Conservation (phyloP, 1,140 invertebrate species). For the Trachymyrmex cornetzi region DNA sequence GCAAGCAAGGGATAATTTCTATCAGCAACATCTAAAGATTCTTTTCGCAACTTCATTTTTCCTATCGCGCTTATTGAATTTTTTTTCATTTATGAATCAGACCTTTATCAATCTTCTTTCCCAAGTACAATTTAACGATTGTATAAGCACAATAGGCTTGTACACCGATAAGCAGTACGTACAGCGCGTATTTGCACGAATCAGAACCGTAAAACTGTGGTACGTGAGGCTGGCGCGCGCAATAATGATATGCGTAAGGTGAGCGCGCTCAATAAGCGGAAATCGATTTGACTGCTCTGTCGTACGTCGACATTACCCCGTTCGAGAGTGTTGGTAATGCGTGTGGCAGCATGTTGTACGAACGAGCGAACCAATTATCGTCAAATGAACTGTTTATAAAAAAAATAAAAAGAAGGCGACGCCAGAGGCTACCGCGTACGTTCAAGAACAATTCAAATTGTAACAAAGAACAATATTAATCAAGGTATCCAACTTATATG, state of each 20-base stretch:
- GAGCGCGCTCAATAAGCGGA: slow-evolving; percentile 64
- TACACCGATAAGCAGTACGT: slow-evolving; percentile 3
- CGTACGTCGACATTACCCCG: slow-evolving; percentile 62
- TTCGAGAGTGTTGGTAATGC: slow-evolving; percentile 18
- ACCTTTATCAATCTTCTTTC: slow-evolving; percentile 23
- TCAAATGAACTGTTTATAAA: slow-evolving; percentile 33
- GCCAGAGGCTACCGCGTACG: background rate
- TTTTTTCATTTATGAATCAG: slow-evolving; percentile 5
- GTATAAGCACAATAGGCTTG: background rate
- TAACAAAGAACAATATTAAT: slow-evolving; percentile 53
- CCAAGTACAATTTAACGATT: slow-evolving; percentile 4
- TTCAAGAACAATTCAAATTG: slow-evolving; percentile 9
- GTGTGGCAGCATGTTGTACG: slow-evolving; percentile 29
- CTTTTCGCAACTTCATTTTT: background rate
- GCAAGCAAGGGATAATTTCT: background rate
- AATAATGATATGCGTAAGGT: slow-evolving; percentile 71
- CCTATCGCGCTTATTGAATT: slow-evolving; percentile 7
- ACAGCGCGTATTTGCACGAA: slow-evolving; percentile 48
- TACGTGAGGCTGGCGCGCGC: slow-evolving; percentile 57
- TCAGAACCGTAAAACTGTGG: slow-evolving; percentile 65
- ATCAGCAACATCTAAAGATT: background rate
- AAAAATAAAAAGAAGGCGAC: background rate
- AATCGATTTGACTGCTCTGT: slow-evolving; percentile 68
- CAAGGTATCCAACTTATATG: background rate
- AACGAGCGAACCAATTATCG: slow-evolving; percentile 43